These are phyloP conservation scores for Rallus limicola DNA, from an alignment of 2,113 vertebrate genomes.

Conservation along the genomic window DNA sequence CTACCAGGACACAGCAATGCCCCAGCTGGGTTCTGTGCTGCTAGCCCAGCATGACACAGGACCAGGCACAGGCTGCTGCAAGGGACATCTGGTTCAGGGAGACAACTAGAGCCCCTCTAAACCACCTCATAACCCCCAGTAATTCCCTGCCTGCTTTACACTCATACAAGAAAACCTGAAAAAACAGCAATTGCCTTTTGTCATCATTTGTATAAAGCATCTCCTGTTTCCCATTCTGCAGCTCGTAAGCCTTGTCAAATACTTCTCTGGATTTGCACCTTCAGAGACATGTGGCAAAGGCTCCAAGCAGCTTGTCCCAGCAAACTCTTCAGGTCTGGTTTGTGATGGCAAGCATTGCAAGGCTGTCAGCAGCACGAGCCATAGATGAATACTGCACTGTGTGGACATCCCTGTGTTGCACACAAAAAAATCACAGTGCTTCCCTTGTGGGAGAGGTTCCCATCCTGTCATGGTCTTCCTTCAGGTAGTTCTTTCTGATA, in stretches of 20 bases:
- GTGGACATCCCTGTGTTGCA: background rate
- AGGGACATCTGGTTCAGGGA: background rate
- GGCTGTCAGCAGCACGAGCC: background rate
- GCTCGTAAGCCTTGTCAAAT: background rate
- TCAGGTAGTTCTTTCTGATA: background rate
- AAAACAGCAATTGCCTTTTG: background rate
- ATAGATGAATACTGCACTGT: background rate
- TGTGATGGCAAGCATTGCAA: fast-evolving
- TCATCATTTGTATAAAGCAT: background rate
- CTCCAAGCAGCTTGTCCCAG: background rate
- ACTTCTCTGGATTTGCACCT: background rate
- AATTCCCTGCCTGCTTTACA: background rate
- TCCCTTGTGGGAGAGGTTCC: background rate
- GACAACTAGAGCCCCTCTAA: background rate
- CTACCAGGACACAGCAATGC: background rate
- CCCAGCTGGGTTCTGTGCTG: background rate
- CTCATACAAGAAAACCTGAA: background rate
- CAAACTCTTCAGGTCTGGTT: background rate
- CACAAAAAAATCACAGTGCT: background rate
- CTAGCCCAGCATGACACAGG: background rate
- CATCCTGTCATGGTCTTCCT: background rate
- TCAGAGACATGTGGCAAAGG: background rate
- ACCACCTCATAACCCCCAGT: background rate
- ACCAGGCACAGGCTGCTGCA: background rate
- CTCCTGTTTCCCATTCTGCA: background rate